Conservation (phyloP, 1,140 invertebrate species). For the Odontomachus brunneus region DNA sequence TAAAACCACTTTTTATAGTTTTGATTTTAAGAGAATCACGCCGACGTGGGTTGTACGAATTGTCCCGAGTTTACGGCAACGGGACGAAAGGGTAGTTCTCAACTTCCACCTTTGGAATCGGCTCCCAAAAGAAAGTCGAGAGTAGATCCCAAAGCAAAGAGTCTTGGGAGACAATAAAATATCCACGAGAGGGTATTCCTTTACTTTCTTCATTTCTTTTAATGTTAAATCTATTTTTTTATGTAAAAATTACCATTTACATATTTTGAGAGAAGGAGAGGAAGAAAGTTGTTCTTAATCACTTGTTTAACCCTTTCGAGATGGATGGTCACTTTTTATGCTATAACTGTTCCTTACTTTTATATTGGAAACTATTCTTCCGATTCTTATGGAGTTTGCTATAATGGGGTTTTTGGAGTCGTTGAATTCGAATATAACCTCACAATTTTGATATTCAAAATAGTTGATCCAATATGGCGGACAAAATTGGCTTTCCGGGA, state of each 20-base stretch:
- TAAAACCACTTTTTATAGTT: background rate
- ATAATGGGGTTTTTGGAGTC: no score
- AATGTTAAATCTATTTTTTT: background rate
- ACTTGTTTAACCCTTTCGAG: background rate
- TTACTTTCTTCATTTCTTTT: background rate
- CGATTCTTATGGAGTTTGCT: no score
- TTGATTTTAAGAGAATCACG: constrained; percentile 2
- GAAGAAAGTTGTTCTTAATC: no score
- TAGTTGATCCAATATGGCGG: no score
- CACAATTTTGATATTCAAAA: no score
- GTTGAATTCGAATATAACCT: no score
- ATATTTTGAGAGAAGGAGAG: no score
- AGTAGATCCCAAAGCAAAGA: background rate
- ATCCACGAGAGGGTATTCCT: background rate
- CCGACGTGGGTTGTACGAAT: background rate
- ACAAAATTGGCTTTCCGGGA: no score
- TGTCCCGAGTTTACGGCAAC: constrained; percentile 9
- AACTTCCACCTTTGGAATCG: constrained; percentile 4
- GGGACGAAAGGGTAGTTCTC: background rate
- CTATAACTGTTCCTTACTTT: no score
- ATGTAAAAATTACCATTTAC: background rate
- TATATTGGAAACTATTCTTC: no score
- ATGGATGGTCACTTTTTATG: no score
- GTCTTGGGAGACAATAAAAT: background rate
- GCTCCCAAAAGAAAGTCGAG: background rate